These are phyloP conservation scores for Chrysolophus pictus DNA, from an alignment of 2,797 vertebrate species.

Conservation along the genomic window DNA sequence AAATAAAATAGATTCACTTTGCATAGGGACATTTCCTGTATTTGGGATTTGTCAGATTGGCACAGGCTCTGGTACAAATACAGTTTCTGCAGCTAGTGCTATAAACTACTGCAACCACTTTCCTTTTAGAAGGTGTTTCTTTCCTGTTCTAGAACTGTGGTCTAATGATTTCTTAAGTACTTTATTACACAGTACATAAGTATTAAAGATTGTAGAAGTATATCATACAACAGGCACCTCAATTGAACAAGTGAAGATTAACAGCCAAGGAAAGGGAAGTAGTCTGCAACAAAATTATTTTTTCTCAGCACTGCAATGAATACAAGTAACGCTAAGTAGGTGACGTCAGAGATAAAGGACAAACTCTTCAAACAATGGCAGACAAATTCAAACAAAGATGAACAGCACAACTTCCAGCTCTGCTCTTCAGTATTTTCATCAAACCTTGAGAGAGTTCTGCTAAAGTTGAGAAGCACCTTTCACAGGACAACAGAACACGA, in stretches of 20 bases:
- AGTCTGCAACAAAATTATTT: not conserved
- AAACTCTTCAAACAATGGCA: not conserved
- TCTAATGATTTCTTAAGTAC: not conserved
- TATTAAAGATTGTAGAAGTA: not conserved
- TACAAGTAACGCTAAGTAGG: accelerated
- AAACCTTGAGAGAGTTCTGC: not conserved
- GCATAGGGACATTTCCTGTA: not conserved
- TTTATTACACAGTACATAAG: not conserved
- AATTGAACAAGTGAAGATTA: not conserved
- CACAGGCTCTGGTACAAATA: not conserved
- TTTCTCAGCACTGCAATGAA: not conserved
- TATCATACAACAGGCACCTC: not conserved
- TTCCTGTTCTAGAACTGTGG: not conserved
- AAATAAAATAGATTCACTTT: not conserved
- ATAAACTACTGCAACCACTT: not conserved
- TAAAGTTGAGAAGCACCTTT: not conserved
- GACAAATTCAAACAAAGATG: not conserved
- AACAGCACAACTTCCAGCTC: not conserved
- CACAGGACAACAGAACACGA: not conserved
- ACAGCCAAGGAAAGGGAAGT: not conserved
- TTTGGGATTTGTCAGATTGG: not conserved
- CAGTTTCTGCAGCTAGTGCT: not conserved
- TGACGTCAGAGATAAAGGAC: not conserved
- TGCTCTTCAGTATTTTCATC: not conserved
- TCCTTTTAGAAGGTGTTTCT: not conserved